Percentiles rank a stretch among this genome's conserved stretches.
phyloP scores from a whole-genome alignment of 1,140 invertebrate species.

The Colletes latitarsis region DNA sequence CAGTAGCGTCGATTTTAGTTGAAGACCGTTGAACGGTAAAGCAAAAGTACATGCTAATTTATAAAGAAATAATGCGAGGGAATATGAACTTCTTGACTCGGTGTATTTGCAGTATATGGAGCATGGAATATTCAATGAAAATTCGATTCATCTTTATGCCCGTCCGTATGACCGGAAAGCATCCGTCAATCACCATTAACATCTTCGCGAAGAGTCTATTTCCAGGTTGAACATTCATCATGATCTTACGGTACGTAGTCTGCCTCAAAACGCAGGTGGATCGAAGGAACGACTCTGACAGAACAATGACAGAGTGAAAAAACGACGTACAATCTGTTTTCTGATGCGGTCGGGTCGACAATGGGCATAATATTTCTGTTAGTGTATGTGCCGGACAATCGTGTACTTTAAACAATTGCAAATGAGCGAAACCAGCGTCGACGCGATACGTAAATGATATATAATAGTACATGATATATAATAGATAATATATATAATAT shows the following conservation, averaged over 20 bases:
- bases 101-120: neutral
- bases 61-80: neutral
- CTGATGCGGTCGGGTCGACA: constrained; percentile 26
- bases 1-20: too few relatives aligned
- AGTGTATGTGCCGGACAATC: neutral
- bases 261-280: constrained; percentile 51
- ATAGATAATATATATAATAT: too few relatives aligned
- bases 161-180: constrained; percentile 2
- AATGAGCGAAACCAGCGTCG: constrained; percentile 17
- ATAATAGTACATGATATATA: too few relatives aligned
- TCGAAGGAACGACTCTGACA: constrained; percentile 41
- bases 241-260: constrained; percentile 41
- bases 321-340: constrained; percentile 40
- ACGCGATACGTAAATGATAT: too few relatives aligned
- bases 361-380: constrained; percentile 36
- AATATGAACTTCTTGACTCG: neutral
- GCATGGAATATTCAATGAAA: constrained; percentile 32
- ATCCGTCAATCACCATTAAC: constrained; percentile 37
- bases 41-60: too few relatives aligned
- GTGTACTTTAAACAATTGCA: constrained; percentile 21
- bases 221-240: constrained; percentile 50
- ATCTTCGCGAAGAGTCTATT: constrained; percentile 45
- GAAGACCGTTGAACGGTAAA: too few relatives aligned
- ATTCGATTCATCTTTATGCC: constrained; percentile 25
- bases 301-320: constrained; percentile 37